These are phyloP conservation scores for Drosophila erecta DNA, from an alignment of 1,140 invertebrate species.

Conservation along the genomic window DNA sequence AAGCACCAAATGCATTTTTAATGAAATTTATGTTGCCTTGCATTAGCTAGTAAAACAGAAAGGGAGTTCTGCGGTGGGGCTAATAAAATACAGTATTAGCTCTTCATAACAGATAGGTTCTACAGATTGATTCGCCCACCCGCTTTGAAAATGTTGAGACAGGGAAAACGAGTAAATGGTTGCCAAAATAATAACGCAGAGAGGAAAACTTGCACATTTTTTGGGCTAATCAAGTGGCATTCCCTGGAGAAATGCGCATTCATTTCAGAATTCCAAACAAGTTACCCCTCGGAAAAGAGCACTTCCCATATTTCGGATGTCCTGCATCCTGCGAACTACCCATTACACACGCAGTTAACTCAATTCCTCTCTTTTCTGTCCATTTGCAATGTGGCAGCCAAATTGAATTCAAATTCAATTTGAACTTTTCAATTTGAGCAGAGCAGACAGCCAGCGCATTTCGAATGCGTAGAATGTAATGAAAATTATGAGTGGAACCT, in stretches of 20 bases:
- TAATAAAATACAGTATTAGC: background rate
- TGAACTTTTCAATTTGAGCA: slow-evolving; percentile 82
- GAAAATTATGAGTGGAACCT: slow-evolving; percentile 69
- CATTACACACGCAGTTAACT: slow-evolving; percentile 76
- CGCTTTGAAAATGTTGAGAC: background rate
- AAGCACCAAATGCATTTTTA: slow-evolving; percentile 73
- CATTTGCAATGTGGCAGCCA: slow-evolving; percentile 60
- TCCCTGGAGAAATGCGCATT: slow-evolving; percentile 55
- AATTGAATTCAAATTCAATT: slow-evolving; percentile 84
- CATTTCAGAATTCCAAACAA: slow-evolving; percentile 32
- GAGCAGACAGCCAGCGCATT: slow-evolving; percentile 41
- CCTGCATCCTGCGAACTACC: slow-evolving; percentile 44
- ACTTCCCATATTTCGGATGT: background rate
- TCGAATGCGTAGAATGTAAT: slow-evolving; percentile 78
- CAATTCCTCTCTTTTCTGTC: slow-evolving; percentile 48
- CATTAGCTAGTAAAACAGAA: slow-evolving; percentile 58
- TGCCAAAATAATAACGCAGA: background rate
- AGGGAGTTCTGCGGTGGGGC: slow-evolving; percentile 5
- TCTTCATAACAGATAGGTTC: too few species aligned
- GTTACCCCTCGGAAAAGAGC: slow-evolving; percentile 9
- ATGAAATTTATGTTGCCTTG: slow-evolving; percentile 72
- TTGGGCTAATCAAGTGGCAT: slow-evolving; percentile 32
- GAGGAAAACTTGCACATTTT: background rate
- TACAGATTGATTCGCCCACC: background rate
- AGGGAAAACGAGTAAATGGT: background rate